Percentiles rank a stretch among this genome's conserved stretches.
These are phyloP conservation scores for Cariama cristata DNA, from an alignment of 2,113 vertebrate genomes.

Conservation along the genomic window DNA sequence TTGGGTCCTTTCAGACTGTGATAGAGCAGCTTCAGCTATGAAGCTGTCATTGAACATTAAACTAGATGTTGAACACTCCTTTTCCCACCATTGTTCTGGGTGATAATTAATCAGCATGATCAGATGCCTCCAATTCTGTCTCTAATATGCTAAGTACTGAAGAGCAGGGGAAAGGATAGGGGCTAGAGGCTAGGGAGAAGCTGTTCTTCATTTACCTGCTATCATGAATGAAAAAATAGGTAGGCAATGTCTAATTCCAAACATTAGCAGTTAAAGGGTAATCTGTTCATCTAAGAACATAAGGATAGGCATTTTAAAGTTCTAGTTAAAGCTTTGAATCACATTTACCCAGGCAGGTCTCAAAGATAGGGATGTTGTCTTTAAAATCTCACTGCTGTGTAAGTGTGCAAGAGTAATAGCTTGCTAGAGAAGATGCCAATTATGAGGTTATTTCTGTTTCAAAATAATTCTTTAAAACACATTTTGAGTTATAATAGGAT, in stretches of 20 bases:
- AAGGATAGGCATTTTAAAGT: neutral
- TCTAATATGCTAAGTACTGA: neutral
- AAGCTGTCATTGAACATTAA: neutral
- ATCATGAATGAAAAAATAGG: neutral
- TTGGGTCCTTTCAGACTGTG: neutral
- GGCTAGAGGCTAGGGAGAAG: neutral
- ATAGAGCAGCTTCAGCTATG: neutral
- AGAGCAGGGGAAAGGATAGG: neutral
- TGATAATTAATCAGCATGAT: neutral
- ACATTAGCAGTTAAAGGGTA: neutral
- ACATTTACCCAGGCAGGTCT: neutral
- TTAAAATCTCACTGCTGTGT: neutral
- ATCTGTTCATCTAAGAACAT: neutral
- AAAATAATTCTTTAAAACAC: neutral
- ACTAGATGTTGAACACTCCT: neutral
- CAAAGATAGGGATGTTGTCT: neutral
- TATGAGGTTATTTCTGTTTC: neutral
- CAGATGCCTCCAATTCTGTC: neutral
- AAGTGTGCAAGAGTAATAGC: fast-evolving
- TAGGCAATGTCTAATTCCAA: neutral
- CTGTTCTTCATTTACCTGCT: neutral
- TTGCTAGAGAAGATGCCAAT: neutral
- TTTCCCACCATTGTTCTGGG: neutral
- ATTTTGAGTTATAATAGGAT: neutral
- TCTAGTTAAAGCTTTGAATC: neutral